These are phyloP conservation scores for Podarcis cretensis DNA, from an alignment of 2,113 vertebrate species.

Conservation along the genomic window DNA sequence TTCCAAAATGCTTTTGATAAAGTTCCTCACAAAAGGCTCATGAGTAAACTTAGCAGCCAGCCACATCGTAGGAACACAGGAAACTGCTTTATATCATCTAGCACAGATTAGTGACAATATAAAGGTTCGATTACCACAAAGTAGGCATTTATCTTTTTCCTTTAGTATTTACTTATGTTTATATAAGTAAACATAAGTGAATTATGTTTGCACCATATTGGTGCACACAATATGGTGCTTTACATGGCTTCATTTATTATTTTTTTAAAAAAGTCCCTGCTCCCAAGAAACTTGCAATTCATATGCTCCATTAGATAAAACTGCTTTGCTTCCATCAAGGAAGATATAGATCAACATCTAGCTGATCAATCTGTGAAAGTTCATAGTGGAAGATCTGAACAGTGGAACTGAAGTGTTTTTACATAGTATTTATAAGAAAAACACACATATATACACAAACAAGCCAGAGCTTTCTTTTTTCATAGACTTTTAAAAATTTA, in stretches of 20 bases:
- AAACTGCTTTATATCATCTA: background rate
- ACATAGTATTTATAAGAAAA: background rate
- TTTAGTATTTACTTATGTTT: background rate
- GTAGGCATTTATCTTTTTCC: background rate
- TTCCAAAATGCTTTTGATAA: background rate
- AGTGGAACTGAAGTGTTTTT: background rate
- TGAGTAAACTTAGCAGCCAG: background rate
- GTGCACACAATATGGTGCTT: conserved; percentile 16
- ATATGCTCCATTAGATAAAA: conserved; percentile 9
- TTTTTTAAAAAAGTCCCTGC: background rate
- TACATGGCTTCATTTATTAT: background rate
- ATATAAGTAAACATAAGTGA: background rate
- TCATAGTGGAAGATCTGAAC: background rate
- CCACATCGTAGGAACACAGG: background rate
- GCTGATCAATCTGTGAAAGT: background rate
- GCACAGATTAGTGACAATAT: background rate
- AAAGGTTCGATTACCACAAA: background rate
- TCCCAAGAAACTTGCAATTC: conserved; percentile 18
- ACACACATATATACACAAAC: background rate
- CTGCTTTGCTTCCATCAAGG: background rate
- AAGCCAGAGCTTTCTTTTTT: conserved; percentile 5
- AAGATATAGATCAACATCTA: conserved; percentile 12
- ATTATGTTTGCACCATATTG: conserved; percentile 10
- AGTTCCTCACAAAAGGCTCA: background rate
- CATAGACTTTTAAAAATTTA: background rate